Percentiles rank a stretch among this genome's conserved stretches.
These are phyloP conservation scores for Thryonomys swinderianus DNA, from an alignment of 2,113 vertebrate genomes.

Conservation along the genomic window DNA sequence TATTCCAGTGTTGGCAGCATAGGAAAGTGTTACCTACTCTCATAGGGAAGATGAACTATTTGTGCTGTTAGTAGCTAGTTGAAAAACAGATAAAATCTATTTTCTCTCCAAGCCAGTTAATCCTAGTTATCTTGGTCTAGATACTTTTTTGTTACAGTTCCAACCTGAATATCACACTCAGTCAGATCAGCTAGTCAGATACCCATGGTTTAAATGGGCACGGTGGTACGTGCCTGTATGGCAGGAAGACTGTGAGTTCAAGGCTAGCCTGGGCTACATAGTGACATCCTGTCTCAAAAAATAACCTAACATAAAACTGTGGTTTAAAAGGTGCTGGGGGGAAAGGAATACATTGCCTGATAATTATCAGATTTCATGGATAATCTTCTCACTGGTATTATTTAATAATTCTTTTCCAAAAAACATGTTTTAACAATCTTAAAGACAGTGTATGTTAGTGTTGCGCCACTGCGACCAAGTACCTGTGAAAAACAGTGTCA, in stretches of 20 bases:
- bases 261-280: not conserved
- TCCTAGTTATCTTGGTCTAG: constrained; percentile 10
- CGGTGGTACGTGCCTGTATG: not conserved
- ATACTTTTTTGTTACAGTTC: not conserved
- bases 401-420: constrained; percentile 51
- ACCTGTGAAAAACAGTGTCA: not conserved
- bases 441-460: not conserved
- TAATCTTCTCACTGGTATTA: constrained; percentile 22
- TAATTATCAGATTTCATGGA: not conserved
- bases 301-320: not conserved
- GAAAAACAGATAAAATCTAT: not conserved
- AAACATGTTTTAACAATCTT: constrained; percentile 32
- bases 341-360: not conserved
- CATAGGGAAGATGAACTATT: not conserved
- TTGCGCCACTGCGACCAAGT: not conserved
- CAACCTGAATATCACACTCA: not conserved
- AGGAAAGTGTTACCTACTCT: not conserved
- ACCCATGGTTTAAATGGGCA: not conserved
- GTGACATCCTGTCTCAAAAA: not conserved
- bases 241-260: not conserved
- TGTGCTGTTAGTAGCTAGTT: not conserved
- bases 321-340: not conserved
- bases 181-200: not conserved
- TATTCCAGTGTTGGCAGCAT: not conserved
- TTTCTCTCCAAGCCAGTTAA: not conserved